These are phyloP conservation scores for Pseudopodoces humilis DNA, from an alignment of 2,113 vertebrate genomes.

Conservation along the genomic window DNA sequence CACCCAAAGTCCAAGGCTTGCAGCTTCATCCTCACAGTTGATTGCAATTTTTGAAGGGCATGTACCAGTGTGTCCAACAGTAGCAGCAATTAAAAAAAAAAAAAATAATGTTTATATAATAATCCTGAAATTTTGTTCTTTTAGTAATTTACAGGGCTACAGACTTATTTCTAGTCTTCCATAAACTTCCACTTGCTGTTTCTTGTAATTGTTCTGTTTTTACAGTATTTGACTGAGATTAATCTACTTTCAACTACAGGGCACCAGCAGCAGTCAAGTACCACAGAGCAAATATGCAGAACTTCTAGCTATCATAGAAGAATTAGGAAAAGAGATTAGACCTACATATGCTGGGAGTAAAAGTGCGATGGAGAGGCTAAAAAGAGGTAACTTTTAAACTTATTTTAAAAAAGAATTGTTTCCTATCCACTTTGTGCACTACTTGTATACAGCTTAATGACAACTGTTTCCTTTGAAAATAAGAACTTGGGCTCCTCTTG, in stretches of 20 bases:
- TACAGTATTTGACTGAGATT: neutral
- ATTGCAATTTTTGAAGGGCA: neutral
- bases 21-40: neutral
- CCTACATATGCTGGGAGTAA: constrained; percentile 97
- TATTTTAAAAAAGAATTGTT: accelerated
- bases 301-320: constrained; percentile 96
- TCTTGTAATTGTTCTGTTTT: neutral
- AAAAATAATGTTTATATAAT: neutral
- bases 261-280: constrained; percentile 88
- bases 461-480: neutral
- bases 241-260: constrained; percentile 70
- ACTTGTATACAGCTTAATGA: neutral
- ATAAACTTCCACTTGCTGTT: neutral
- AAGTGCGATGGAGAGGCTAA: constrained; percentile 98
- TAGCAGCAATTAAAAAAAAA: neutral
- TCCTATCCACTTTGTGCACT: neutral
- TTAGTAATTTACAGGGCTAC: neutral
- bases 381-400: constrained; percentile 81
- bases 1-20: neutral
- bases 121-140: neutral
- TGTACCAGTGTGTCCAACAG: neutral
- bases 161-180: neutral
- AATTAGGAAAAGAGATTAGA: constrained; percentile 97
- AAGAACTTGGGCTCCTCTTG: neutral
- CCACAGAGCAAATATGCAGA: constrained; percentile 98